These are phyloP conservation scores for Watersipora subatra DNA, from an alignment of 1,140 invertebrate species.

Conservation along the genomic window DNA sequence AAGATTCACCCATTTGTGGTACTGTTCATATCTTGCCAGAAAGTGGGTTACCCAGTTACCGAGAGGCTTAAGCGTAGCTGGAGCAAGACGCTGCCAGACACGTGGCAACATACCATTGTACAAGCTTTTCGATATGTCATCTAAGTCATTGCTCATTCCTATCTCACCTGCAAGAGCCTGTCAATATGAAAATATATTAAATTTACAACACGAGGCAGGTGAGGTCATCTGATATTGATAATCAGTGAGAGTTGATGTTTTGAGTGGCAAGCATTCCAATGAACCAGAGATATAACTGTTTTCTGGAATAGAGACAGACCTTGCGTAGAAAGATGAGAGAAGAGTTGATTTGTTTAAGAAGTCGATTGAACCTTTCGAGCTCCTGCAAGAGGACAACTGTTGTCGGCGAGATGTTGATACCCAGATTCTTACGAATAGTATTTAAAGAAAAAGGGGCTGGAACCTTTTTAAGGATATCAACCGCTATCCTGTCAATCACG, in stretches of 20 bases:
- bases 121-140: constrained; percentile 57
- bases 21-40: constrained; percentile 50
- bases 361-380: constrained; percentile 61
- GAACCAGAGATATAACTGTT: too few species aligned
- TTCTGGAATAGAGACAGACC: too few species aligned
- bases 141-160: constrained; percentile 62
- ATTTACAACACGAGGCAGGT: too few species aligned
- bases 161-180: constrained; percentile 65
- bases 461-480: constrained; percentile 51
- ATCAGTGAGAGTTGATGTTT: too few species aligned
- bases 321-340: constrained; percentile 55
- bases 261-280: too few species aligned
- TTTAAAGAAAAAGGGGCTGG: constrained; percentile 56
- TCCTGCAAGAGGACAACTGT: constrained; percentile 69
- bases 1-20: constrained; percentile 51
- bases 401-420: constrained; percentile 56
- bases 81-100: constrained; percentile 58
- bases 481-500: constrained; percentile 57
- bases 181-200: too few species aligned
- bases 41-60: constrained; percentile 73
- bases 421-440: constrained; percentile 55
- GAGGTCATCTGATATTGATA: too few species aligned
- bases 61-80: constrained; percentile 60
- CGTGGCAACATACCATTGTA: constrained; percentile 62
- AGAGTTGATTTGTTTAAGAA: constrained; percentile 51